These are phyloP conservation scores for Corvus cornix DNA, from an alignment of 2,113 vertebrate species.

Conservation along the genomic window DNA sequence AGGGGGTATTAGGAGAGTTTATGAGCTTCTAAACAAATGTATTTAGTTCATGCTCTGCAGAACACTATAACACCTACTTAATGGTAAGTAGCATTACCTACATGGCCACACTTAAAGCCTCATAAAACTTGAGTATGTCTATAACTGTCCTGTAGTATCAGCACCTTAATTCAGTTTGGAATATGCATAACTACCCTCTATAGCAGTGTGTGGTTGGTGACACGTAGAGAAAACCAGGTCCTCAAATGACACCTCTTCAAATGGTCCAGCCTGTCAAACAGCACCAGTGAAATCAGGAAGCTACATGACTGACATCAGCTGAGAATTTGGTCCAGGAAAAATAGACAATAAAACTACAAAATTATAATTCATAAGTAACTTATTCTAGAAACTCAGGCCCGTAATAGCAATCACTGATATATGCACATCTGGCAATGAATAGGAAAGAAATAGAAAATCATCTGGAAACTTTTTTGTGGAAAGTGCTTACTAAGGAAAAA, in stretches of 20 bases:
- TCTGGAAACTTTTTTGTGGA: constrained; percentile 1
- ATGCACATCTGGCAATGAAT: not conserved
- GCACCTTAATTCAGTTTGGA: not conserved
- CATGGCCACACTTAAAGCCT: not conserved
- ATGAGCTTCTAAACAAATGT: not conserved
- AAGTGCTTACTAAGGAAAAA: not conserved
- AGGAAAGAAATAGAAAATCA: constrained; percentile 2
- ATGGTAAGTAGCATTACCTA: not conserved
- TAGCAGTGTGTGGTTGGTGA: not conserved
- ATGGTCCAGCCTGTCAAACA: not conserved
- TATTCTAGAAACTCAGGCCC: not conserved
- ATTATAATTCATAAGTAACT: not conserved
- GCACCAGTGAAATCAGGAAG: not conserved
- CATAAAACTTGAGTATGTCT: not conserved
- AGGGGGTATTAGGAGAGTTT: not conserved
- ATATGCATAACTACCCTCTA: not conserved
- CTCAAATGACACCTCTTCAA: not conserved
- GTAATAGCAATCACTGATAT: not conserved
- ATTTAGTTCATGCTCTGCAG: not conserved
- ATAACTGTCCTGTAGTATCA: not conserved
- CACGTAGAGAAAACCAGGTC: not conserved
- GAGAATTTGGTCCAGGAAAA: not conserved
- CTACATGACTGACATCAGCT: not conserved
- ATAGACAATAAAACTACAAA: not conserved
- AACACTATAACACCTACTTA: not conserved